Conservation (phyloP, 2,888 invertebrate species). For the Muschampia plurimacula region DNA sequence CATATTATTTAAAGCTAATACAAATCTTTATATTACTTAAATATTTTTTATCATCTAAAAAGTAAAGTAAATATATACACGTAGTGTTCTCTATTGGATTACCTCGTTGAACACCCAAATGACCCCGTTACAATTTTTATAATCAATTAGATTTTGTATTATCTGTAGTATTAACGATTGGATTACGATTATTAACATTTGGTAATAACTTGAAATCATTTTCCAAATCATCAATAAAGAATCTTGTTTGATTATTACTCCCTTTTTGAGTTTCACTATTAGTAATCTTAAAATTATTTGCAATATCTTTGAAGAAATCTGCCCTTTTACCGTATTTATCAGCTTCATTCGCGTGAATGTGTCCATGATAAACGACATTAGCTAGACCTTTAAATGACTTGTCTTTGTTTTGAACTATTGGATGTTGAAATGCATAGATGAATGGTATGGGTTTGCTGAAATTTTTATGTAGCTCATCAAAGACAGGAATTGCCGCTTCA, state of each 20-base stretch:
- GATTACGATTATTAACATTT: slow-evolving; percentile 13
- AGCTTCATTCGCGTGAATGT: slow-evolving; percentile 7
- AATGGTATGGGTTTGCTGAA: slow-evolving; percentile 45
- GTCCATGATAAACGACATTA: slow-evolving; percentile 32
- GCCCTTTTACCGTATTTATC: not conserved
- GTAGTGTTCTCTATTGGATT: no score
- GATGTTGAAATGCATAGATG: slow-evolving; percentile 46
- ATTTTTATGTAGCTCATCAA: slow-evolving; percentile 20
- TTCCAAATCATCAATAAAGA: slow-evolving; percentile 32
- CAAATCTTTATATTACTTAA: no score
- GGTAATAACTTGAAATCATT: slow-evolving; percentile 23
- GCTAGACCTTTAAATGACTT: slow-evolving; percentile 21
- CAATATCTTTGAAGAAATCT: not conserved
- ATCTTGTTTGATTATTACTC: slow-evolving; percentile 11
- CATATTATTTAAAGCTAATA: no score
- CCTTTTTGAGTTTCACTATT: not conserved
- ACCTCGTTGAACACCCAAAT: no score
- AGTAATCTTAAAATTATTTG: slow-evolving; percentile 1
- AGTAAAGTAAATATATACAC: no score
- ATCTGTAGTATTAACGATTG: not conserved
- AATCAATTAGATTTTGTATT: not conserved
- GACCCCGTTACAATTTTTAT: no score
- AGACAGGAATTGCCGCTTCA: not conserved
- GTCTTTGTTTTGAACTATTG: slow-evolving; percentile 8
- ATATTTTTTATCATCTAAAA: no score